These are phyloP conservation scores for Rhynchomys soricoides DNA, from an alignment of 2,113 vertebrate genomes.

Conservation along the genomic window DNA sequence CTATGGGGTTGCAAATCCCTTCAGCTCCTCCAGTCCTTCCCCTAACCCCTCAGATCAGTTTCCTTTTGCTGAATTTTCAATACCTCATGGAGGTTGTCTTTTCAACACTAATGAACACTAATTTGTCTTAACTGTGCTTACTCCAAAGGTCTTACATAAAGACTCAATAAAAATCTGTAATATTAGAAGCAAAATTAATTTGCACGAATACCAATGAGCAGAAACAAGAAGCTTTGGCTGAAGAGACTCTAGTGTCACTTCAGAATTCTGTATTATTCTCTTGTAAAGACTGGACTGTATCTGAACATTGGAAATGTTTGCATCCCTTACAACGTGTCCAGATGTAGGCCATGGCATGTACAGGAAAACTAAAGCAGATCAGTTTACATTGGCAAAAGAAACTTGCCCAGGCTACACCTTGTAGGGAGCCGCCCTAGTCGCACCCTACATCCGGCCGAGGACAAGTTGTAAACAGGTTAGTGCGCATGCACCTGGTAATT, in stretches of 20 bases:
- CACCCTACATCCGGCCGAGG: too few relatives aligned
- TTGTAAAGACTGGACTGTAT: not conserved
- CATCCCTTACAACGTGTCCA: not conserved
- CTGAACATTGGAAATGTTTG: not conserved
- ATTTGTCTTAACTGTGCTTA: slow-evolving; percentile 50
- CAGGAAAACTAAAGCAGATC: not conserved
- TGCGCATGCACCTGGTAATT: too few relatives aligned
- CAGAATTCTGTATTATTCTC: not conserved
- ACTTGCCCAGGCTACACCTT: not conserved
- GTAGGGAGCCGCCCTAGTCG: too few relatives aligned
- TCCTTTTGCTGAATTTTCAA: slow-evolving; percentile 50
- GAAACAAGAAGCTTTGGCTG: not conserved
- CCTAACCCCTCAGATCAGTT: not conserved
- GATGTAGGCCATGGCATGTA: too few relatives aligned
- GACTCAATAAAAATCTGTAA: slow-evolving; percentile 18
- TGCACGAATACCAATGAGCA: slow-evolving; percentile 16
- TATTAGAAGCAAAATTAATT: slow-evolving; percentile 16
- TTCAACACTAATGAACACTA: slow-evolving; percentile 34
- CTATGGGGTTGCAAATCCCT: too few relatives aligned
- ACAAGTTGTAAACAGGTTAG: too few relatives aligned
- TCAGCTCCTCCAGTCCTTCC: too few relatives aligned
- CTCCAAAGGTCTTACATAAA: slow-evolving; percentile 53
- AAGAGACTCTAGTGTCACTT: not conserved
- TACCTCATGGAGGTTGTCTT: slow-evolving; percentile 56
- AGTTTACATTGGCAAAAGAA: not conserved